These are phyloP conservation scores for Barbus barbus DNA, from an alignment of 2,113 vertebrate genomes.

Conservation along the genomic window DNA sequence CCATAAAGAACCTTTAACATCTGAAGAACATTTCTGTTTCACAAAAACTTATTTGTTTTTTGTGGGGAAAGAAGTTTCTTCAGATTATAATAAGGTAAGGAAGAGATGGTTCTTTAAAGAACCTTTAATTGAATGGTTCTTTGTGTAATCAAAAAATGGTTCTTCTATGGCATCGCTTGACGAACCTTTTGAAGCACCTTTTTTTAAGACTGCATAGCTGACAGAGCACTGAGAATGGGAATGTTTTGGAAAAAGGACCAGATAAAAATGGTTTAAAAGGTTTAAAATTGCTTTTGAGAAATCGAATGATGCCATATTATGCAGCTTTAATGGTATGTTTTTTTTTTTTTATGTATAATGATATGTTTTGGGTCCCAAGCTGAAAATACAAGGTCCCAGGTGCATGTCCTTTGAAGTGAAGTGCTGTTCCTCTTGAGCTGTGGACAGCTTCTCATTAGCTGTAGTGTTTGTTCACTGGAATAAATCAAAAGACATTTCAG, in stretches of 20 bases:
- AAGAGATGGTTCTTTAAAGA: too few species aligned
- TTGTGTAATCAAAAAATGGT: too few species aligned
- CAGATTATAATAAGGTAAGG: too few species aligned
- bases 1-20: too few species aligned
- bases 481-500: constrained; percentile 37
- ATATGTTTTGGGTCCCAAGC: constrained; percentile 31
- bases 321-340: constrained; percentile 20
- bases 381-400: too few species aligned
- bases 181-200: too few species aligned
- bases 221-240: background rate
- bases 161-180: too few species aligned
- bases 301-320: background rate
- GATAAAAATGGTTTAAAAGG: background rate
- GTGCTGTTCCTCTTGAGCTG: background rate
- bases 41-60: too few species aligned
- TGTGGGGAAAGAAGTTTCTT: too few species aligned
- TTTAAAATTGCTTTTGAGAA: background rate
- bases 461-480: constrained; percentile 35
- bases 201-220: too few species aligned
- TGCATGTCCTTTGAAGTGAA: constrained; percentile 53
- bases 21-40: too few species aligned
- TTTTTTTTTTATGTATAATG: constrained; percentile 1
- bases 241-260: background rate
- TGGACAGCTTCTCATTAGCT: constrained; percentile 10
- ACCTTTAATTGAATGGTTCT: too few species aligned